Evolutionary conservation across 2,888 invertebrate species (phyloP), one percentile per base, ranked within the genome.

Genomic region (Elgonia sp.): DNA sequence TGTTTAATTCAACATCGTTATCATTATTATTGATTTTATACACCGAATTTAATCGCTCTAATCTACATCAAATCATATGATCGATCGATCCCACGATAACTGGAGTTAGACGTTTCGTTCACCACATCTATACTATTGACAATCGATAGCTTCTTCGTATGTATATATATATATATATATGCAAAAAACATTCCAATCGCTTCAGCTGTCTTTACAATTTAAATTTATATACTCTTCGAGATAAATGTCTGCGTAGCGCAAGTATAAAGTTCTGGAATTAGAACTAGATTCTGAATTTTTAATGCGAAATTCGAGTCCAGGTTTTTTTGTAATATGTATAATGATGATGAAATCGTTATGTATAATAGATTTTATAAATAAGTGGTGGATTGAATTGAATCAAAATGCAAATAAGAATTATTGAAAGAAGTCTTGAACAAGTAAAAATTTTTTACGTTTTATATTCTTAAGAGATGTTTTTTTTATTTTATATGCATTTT

Each of bases 71-170:
- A 76, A 72, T 84, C 72, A 63, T n/a, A n/a, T 55, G 77, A 72
- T 84, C 42, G 63, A 79, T 72, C 80, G 79, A 88, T 76, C 80
- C 50, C 46, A 72, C 69, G 69, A 65, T 42, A n/a, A 67, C 46
- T 84, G 37, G 40, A 72, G 50, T 70, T 60, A 84, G 79, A 57
- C 39, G 60, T 77, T 67, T 90, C 90, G 89, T 90, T 90, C 91
- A 84, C 88, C 85, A 90, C 89, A 91, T 90, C 91, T 90, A 29
- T 29, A 72, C 83, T 80, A 86, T 89, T 87, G 69, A 65, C 89
- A 89, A 92, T 92, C 92, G 89, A 92, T 92, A 88, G 76, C 63
- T 81, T 87, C 82, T 83, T 83, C 79, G 73, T 57, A 57, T 57
- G 20, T 29, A 77, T 67, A 67, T 62, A 60, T 29, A 16, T 60